These are phyloP conservation scores for Bugulina stolonifera DNA, from an alignment of 2,888 invertebrate species.

Conservation along the genomic window DNA sequence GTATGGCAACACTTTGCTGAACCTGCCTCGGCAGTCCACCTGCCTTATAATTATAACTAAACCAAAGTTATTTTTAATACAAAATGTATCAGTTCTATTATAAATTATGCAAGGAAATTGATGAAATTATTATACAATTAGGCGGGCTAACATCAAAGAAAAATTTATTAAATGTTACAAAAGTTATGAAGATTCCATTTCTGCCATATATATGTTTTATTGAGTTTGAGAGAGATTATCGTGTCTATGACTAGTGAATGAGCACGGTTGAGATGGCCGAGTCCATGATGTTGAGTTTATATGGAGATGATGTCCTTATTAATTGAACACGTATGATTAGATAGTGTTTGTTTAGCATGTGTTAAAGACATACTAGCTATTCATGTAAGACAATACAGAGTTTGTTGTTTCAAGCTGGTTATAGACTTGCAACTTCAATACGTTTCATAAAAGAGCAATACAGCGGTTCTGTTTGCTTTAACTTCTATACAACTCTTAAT, in stretches of 20 bases:
- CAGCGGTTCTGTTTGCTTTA: background rate
- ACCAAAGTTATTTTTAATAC: too few species aligned
- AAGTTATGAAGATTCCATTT: background rate
- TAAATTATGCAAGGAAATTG: background rate
- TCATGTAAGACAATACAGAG: background rate
- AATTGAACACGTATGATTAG: slow-evolving; percentile 17
- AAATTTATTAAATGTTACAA: background rate
- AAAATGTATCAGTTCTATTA: too few species aligned
- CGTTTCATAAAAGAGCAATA: background rate
- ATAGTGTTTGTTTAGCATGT: background rate
- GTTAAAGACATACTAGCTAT: slow-evolving; percentile 6
- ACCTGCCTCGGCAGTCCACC: too few species aligned
- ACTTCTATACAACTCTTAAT: background rate
- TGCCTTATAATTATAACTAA: too few species aligned
- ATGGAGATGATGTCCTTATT: background rate
- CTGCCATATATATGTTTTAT: background rate
- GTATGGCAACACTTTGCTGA: too few species aligned
- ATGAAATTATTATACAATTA: background rate
- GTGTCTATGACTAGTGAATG: too few species aligned
- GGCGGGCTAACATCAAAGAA: background rate
- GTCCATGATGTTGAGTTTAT: background rate
- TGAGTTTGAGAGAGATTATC: too few species aligned
- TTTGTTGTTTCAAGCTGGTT: slow-evolving; percentile 25
- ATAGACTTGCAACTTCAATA: background rate
- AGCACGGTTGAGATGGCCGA: too few species aligned